Evolutionary conservation across 2,113 vertebrate genomes (phyloP), one percentile per base, ranked within the genome.

Genomic region (Meriones unguiculatus): DNA sequence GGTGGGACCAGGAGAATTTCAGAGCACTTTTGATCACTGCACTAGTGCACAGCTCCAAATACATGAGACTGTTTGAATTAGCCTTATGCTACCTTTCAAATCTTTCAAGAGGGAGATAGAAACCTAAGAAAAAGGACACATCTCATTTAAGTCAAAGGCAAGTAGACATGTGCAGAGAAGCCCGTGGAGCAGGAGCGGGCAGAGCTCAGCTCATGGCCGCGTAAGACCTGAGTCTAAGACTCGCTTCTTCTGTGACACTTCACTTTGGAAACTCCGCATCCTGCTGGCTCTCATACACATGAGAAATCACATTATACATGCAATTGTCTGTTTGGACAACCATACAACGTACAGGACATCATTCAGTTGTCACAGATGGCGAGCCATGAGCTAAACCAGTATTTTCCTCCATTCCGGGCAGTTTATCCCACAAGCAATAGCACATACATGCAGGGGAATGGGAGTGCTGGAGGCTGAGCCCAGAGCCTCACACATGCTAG

Each of bases 91-190:
- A 92, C 64, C 41, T n/a, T 41, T 57, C 73, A 6, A 20, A 85
- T 76, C 52, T 91, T 38, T 11, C 81, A 94, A 85, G 46, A 87
- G 32, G 81, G 59, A 87, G 30, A n/a, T 11, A 25, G 50, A 46
- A 72, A 95, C 50, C 35, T 72, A 67, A 81, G 41, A 54, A 41
- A 64, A 14, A 77, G 22, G 32, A 11, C 10, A 22, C 18, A 62
- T 38, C 32, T 89, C 57, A 54, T 69, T 32, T 87, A 89, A 93
- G 20, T 13, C 88, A 77, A 92, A 96, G n/a, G 78, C 9, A 72
- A 89, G 20, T 46, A 94, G 81, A 8, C 50, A 85, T 11, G 30
- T n/a, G 8, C 13, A 87, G 30, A 89, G 52, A 72, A 65, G 8
- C 32, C 35, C 25, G 30, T 70, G 7, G 5, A 7, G 0, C 14